Evolutionary conservation across 2,113 vertebrate genomes (phyloP).

Genomic region (Psilopogon haemacephalus): DNA sequence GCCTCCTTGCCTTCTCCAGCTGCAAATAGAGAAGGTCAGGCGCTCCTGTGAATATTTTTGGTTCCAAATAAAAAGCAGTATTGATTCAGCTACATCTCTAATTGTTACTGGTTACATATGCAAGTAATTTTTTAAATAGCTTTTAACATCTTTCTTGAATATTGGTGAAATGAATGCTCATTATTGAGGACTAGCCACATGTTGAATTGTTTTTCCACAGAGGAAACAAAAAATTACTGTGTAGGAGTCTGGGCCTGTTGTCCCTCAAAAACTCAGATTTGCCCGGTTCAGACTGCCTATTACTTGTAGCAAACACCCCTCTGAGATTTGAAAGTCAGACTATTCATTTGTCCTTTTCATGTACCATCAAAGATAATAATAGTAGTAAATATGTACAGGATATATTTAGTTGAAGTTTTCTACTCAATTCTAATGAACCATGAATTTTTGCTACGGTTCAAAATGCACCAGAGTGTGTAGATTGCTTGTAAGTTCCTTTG

Average conservation of each 20-base stretch:
- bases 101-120: background rate
- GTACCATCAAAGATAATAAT: background rate
- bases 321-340: background rate
- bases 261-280: background rate
- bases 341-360: background rate
- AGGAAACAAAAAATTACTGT: background rate
- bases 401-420: background rate
- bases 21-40: background rate
- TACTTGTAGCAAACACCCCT: background rate
- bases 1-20: background rate
- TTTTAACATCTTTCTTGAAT: background rate
- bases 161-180: background rate
- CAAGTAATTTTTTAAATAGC: slow-evolving; percentile 19
- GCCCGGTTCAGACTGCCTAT: background rate
- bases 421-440: background rate
- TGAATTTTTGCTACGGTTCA: background rate
- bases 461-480: background rate
- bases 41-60: background rate
- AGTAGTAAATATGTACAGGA: background rate
- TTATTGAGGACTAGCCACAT: background rate
- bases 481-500: background rate
- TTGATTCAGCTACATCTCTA: background rate
- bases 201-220: slow-evolving; percentile 6
- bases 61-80: background rate
- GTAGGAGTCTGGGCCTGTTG: background rate